phyloP scores from a whole-genome alignment of 92 coral and sea anemone species.

The Muricea muricata region DNA sequence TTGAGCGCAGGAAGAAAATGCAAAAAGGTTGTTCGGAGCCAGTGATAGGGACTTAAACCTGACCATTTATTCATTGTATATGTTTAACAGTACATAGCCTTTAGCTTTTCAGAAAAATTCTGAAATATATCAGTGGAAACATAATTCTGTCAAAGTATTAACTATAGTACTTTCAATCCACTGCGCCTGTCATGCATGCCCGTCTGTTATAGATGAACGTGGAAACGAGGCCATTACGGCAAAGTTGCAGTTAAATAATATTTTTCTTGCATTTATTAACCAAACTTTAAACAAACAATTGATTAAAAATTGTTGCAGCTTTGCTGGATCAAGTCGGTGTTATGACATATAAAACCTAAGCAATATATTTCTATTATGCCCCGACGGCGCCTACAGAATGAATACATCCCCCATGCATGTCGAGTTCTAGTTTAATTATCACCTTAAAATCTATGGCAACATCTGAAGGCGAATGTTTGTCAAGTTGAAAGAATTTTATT shows the following conservation, averaged over 20 bases:
- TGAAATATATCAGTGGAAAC: too few relatives aligned
- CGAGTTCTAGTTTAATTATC: background rate
- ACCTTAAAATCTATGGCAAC: background rate
- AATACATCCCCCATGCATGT: background rate
- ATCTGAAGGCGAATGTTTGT: background rate
- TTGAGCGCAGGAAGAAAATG: too few relatives aligned
- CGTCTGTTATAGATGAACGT: too few relatives aligned
- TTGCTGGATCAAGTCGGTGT: background rate
- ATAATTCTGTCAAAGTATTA: too few relatives aligned
- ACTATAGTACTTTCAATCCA: too few relatives aligned
- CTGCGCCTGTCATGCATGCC: too few relatives aligned
- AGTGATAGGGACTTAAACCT: too few relatives aligned
- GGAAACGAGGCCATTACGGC: too few relatives aligned
- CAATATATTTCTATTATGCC: background rate
- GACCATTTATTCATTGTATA: too few relatives aligned
- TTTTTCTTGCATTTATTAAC: slow-evolving; percentile 23
- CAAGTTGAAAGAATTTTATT: slow-evolving; percentile 11
- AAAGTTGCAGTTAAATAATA: background rate
- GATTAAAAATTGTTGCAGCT: background rate
- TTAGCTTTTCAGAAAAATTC: too few relatives aligned
- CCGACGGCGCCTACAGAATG: background rate
- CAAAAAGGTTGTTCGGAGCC: too few relatives aligned
- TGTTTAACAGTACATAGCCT: too few relatives aligned
- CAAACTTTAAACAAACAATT: slow-evolving; percentile 29
- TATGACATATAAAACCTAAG: background rate